Conservation (phyloP, 92 coral and sea anemone genomes). For the Diadumene lineata region DNA sequence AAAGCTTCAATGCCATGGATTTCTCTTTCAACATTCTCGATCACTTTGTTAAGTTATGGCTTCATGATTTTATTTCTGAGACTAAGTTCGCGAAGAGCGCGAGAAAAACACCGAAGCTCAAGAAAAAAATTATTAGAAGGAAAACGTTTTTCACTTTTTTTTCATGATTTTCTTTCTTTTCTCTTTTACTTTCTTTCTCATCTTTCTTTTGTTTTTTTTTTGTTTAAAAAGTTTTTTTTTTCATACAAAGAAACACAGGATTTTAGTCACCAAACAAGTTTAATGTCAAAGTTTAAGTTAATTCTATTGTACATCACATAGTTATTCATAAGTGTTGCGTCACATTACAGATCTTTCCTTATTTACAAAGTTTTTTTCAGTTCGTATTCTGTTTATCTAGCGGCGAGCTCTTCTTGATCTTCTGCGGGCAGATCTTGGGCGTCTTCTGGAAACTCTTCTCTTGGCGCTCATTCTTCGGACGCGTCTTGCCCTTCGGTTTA, state of each 20-base stretch:
- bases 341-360: slow-evolving; percentile 9
- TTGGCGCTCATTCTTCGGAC: slow-evolving; percentile 14
- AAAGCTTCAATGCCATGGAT: neutral
- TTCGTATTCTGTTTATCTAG: neutral
- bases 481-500: slow-evolving; percentile 17
- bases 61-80: too few relatives aligned
- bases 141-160: neutral
- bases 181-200: neutral
- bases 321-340: neutral
- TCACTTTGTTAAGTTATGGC: too few relatives aligned
- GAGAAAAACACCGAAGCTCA: too few relatives aligned
- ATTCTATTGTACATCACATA: neutral
- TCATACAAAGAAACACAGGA: neutral
- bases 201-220: neutral
- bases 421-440: slow-evolving; percentile 1
- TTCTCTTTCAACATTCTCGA: neutral
- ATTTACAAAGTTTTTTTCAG: slow-evolving; percentile 1
- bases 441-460: slow-evolving; percentile 1
- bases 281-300: slow-evolving; percentile 2
- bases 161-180: neutral
- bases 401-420: neutral
- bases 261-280: slow-evolving; percentile 1
- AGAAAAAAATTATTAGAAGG: neutral
- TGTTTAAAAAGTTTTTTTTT: neutral
- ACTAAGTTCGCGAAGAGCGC: too few relatives aligned